These are phyloP conservation scores for Eudasyphora cyanicolor DNA, from an alignment of 2,888 invertebrate species.

Conservation along the genomic window DNA sequence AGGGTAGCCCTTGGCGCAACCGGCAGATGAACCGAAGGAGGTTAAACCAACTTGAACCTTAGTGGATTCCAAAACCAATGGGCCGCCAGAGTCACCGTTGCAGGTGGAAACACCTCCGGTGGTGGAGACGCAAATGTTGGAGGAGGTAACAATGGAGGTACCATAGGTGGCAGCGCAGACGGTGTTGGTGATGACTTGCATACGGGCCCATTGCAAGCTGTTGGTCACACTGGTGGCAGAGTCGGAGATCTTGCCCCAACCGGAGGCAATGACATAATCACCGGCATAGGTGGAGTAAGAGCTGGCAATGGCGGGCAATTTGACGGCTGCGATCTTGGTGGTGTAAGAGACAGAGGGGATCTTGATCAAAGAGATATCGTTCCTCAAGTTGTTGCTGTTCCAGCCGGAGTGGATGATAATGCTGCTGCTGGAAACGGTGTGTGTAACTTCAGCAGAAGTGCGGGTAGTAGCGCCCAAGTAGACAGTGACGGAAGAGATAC, in stretches of 20 bases:
- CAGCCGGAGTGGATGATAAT: constrained; percentile 74
- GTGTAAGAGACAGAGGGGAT: too few relatives aligned
- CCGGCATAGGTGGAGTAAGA: constrained; percentile 67
- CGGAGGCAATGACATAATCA: constrained; percentile 73
- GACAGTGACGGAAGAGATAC: constrained; percentile 68
- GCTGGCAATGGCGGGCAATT: constrained; percentile 65
- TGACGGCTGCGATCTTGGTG: constrained; percentile 50
- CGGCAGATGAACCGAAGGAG: too few relatives aligned
- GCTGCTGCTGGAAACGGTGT: constrained; percentile 60
- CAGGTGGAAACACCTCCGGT: constrained; percentile 70
- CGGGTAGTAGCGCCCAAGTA: constrained; percentile 70
- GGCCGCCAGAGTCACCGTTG: too few relatives aligned
- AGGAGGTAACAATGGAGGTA: too few relatives aligned
- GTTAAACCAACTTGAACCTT: too few relatives aligned
- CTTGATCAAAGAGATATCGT: too few relatives aligned
- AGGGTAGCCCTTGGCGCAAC: too few relatives aligned
- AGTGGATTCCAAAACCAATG: too few relatives aligned
- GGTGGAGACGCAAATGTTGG: constrained; percentile 69
- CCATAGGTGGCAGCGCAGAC: too few relatives aligned
- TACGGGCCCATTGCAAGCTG: constrained; percentile 74
- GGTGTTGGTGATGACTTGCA: too few relatives aligned
- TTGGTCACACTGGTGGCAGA: constrained; percentile 65
- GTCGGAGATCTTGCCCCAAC: too few relatives aligned
- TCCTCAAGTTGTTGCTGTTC: constrained; percentile 68
- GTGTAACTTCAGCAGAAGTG: constrained; percentile 62